Percentiles rank a stretch among this genome's conserved stretches.
phyloP scores from a whole-genome alignment of 2,888 invertebrate species.

The Calliphora vomitoria region DNA sequence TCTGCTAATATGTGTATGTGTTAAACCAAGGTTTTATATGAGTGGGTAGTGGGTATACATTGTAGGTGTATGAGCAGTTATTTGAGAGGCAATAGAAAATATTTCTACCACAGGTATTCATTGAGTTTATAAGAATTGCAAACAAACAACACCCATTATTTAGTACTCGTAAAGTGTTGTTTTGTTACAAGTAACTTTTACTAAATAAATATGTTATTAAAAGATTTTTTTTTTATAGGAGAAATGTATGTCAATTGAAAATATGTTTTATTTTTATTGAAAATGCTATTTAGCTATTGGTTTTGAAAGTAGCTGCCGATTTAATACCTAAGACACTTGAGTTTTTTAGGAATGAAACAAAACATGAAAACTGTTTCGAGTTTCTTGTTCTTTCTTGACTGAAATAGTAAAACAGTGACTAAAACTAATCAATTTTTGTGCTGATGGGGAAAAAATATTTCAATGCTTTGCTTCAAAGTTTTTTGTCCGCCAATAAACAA shows the following conservation, averaged over 20 bases:
- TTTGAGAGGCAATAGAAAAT: background rate
- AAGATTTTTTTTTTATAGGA: background rate
- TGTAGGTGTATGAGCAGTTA: background rate
- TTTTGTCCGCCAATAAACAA: no score
- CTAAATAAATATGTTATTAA: background rate
- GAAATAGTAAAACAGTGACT: no score
- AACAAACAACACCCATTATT: background rate
- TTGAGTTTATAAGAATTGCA: conserved; percentile 5
- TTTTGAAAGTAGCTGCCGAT: background rate
- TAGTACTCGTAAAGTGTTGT: background rate
- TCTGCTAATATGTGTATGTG: background rate
- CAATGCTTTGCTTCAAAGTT: no score
- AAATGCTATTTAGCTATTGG: background rate
- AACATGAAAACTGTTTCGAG: no score
- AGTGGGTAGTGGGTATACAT: conserved; percentile 40
- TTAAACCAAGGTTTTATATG: conserved; percentile 11
- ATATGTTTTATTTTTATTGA: background rate
- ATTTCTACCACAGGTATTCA: background rate
- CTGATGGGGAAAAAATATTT: no score
- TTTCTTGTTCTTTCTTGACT: no score
- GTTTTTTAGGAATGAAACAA: no score
- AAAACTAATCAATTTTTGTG: no score
- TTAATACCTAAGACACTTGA: no score
- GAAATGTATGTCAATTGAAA: conserved; percentile 23
- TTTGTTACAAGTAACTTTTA: background rate